phyloP scores from a whole-genome alignment of 2,888 invertebrate species.

The Mimas tiliae region DNA sequence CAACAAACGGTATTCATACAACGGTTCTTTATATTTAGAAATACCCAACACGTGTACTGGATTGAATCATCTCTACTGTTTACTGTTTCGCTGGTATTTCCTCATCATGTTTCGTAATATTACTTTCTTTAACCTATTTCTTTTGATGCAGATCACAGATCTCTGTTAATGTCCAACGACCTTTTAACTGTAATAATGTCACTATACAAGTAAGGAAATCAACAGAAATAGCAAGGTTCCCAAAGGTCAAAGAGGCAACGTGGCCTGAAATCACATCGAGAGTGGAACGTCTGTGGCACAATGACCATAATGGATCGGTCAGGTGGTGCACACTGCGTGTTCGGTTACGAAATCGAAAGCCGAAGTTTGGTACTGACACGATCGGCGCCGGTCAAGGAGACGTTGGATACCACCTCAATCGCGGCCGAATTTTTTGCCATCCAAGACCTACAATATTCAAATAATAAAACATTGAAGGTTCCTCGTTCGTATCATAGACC shows the following conservation, averaged over 20 bases:
- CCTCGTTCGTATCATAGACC: not conserved
- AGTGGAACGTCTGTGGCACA: constrained; percentile 66
- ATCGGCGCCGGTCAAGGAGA: constrained; percentile 67
- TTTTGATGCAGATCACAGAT: constrained; percentile 31
- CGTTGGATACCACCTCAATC: constrained; percentile 37
- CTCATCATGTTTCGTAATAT: constrained; percentile 57
- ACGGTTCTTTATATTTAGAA: constrained; percentile 78
- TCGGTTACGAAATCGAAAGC: constrained; percentile 71
- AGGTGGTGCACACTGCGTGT: constrained; percentile 55
- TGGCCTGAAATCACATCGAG: constrained; percentile 46
- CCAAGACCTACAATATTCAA: not conserved
- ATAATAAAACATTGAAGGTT: not conserved
- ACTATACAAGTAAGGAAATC: constrained; percentile 43
- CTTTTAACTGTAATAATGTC: not conserved
- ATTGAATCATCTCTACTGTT: constrained; percentile 72
- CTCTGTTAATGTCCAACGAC: not conserved
- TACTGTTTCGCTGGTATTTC: constrained; percentile 60
- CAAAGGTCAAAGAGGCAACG: constrained; percentile 22
- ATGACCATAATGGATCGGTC: constrained; percentile 70
- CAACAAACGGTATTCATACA: constrained; percentile 67
- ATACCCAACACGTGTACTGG: constrained; percentile 66
- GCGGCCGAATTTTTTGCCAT: constrained; percentile 2
- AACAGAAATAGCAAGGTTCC: constrained; percentile 43
- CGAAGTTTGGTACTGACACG: constrained; percentile 60
- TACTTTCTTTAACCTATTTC: constrained; percentile 52